Conservation (phyloP, 2,113 vertebrate species). For the Bos taurus region DNA sequence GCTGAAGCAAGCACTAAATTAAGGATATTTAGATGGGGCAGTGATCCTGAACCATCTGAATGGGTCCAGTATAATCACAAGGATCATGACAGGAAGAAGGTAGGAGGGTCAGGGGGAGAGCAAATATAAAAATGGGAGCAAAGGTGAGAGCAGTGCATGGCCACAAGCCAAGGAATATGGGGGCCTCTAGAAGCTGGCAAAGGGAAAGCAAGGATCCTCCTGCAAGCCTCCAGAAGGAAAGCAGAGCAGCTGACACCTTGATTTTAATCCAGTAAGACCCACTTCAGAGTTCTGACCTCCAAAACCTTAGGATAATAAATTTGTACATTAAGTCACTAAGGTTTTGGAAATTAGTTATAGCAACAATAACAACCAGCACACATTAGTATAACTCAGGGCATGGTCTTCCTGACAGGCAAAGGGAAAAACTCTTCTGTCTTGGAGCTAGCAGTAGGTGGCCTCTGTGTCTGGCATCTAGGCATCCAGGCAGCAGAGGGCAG, state of each 20-base stretch:
- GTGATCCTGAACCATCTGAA: background rate
- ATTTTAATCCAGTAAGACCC: background rate
- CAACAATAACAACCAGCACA: background rate
- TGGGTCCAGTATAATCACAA: background rate
- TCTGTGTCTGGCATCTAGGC: background rate
- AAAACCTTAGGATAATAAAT: background rate
- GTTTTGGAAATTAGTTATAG: background rate
- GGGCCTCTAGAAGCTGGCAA: background rate
- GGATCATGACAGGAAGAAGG: background rate
- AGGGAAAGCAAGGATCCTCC: background rate
- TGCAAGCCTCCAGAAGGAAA: background rate
- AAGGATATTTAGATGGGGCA: background rate
- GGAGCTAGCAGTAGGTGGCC: background rate
- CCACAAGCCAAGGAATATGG: background rate
- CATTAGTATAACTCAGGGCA: background rate
- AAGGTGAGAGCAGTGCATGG: background rate
- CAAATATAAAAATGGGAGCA: background rate
- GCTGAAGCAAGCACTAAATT: background rate
- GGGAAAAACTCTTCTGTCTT: background rate
- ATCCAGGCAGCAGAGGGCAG: background rate
- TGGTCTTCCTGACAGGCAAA: accelerated
- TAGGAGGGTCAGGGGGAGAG: background rate
- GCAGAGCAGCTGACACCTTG: background rate
- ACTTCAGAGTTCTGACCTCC: background rate
- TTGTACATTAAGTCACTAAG: background rate